phyloP scores from a whole-genome alignment of 2,113 vertebrate species.

The Equus quagga region DNA sequence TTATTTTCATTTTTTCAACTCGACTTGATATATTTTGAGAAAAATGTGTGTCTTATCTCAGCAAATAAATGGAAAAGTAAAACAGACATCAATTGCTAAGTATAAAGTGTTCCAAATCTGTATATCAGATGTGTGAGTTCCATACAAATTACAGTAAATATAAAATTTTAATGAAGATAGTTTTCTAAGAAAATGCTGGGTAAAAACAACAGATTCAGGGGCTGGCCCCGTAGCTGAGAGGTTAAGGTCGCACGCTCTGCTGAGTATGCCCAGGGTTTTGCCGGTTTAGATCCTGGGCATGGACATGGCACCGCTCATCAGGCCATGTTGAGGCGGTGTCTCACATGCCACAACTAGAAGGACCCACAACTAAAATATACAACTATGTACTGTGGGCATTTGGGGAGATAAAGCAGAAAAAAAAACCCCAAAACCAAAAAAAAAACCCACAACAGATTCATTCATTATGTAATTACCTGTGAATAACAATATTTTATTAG shows the following conservation, averaged over 20 bases:
- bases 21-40: constrained; percentile 20
- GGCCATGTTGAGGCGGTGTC: too few species aligned
- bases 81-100: constrained; percentile 21
- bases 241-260: too few species aligned
- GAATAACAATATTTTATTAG: constrained; percentile 69
- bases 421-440: too few species aligned
- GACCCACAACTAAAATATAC: too few species aligned
- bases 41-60: not conserved
- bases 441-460: not conserved
- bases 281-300: too few species aligned
- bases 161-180: not conserved
- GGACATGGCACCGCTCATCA: too few species aligned
- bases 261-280: too few species aligned
- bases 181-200: constrained; percentile 66
- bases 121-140: constrained; percentile 20
- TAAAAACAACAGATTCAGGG: constrained; percentile 12
- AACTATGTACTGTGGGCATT: too few species aligned
- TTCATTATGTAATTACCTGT: not conserved
- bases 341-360: too few species aligned
- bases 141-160: constrained; percentile 57
- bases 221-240: too few species aligned
- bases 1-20: constrained; percentile 14
- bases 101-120: constrained; percentile 56
- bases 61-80: constrained; percentile 22
- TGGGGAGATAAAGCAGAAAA: too few species aligned